A percentile compares a stretch with the other conserved stretches of the same genome.
These are phyloP conservation scores for Bradysia coprophila DNA, from an alignment of 1,140 invertebrate species.

Conservation along the genomic window DNA sequence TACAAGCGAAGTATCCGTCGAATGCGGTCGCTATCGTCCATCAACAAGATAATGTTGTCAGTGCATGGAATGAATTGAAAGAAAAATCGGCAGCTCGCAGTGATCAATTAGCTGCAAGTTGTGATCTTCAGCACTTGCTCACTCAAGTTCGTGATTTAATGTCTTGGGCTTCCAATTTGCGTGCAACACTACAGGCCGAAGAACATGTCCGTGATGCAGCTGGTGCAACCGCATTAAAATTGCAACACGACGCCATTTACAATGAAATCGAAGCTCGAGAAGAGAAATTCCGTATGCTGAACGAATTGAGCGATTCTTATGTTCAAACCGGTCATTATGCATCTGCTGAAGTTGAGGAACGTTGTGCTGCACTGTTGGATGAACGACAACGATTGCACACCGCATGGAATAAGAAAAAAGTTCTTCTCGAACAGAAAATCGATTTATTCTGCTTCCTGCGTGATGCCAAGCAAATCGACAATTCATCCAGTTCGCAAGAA, in stretches of 20 bases:
- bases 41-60: slow-evolving; percentile 64
- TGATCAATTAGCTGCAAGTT: slow-evolving; percentile 66
- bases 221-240: slow-evolving; percentile 69
- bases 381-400: slow-evolving; percentile 60
- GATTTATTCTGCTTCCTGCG: slow-evolving; percentile 88
- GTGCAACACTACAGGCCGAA: slow-evolving; percentile 60
- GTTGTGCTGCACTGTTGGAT: slow-evolving; percentile 52
- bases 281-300: slow-evolving; percentile 60
- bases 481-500: slow-evolving; percentile 75
- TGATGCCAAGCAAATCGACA: slow-evolving; percentile 86
- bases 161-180: slow-evolving; percentile 68
- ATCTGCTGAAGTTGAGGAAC: slow-evolving; percentile 56
- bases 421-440: slow-evolving; percentile 83
- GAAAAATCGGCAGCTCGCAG: slow-evolving; percentile 57
- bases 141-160: slow-evolving; percentile 71
- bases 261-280: slow-evolving; percentile 91
- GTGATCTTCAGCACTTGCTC: slow-evolving; percentile 74
- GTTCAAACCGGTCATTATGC: slow-evolving; percentile 75
- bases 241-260: slow-evolving; percentile 79
- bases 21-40: slow-evolving; percentile 79
- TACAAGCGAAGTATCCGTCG: slow-evolving; percentile 80
- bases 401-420: slow-evolving; percentile 77
- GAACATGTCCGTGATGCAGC: slow-evolving; percentile 72
- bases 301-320: slow-evolving; percentile 66
- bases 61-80: slow-evolving; percentile 76